Base-by-base conservation (phyloP, 2,888 invertebrate genomes). In the Clistopyga incitator region DNA sequence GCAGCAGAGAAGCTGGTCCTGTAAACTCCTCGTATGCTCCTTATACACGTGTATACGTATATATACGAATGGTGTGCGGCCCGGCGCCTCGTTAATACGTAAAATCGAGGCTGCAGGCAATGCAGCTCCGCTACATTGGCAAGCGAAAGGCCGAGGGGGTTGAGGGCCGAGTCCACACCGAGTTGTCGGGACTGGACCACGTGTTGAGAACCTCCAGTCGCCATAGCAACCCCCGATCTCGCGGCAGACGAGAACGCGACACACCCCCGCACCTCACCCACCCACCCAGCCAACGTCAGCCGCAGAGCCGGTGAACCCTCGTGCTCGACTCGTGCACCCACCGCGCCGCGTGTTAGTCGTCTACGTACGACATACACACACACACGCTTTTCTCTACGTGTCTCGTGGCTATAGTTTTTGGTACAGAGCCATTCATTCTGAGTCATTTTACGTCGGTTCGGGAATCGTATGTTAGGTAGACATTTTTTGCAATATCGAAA, bases 121-220 rank as follows among this genome's bases (percentile, higher is more conserved):
- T 56, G 67, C 59, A 72, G 47, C 13, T 29, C n/a, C 23, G 68
- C 25, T 38, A 38, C 64, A 38, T 20, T 25, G 42, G 45, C 59
- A 70, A 29, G 2, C 68, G 47, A 59, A 56, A 59, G 56, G 15
- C 34, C n/a, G 52, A 13, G 11, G 47, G 47, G 59, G 74, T 65
- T 42, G 52, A 29, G 82, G 67, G 56, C 68, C 68, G 79, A 54
- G 68, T 81, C 47, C n/a, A 25, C 65, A 56, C 70, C 74, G 67
- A 50, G 54, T 52, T 42, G 65, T 76, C 65, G 71, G 77, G 76
- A 82, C 82, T 71, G 89, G 88, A 91, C 92, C 92, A 92, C 92
- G 92, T 92, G 92, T 91, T 90, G 92, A 92, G 92, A 92, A 92
- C 92, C 92, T 89, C 81, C 76, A 86, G 90, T 92, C 86, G 86